These are phyloP conservation scores for Onychostruthus taczanowskii DNA, from an alignment of 2,113 vertebrate species.

Conservation along the genomic window DNA sequence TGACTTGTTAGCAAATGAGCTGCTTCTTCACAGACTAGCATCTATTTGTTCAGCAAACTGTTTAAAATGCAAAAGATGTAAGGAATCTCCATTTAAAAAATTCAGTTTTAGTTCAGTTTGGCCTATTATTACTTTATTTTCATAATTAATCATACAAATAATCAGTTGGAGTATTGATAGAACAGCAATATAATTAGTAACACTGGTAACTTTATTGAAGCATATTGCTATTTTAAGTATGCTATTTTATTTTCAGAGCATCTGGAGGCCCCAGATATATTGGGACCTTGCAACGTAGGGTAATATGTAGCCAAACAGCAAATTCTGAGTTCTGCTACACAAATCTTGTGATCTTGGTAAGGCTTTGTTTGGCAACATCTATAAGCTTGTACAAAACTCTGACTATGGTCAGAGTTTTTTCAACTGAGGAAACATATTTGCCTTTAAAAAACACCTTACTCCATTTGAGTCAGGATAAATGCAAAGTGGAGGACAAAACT, in stretches of 20 bases:
- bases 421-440: neutral
- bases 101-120: neutral
- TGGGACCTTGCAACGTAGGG: neutral
- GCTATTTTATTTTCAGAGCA: neutral
- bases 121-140: neutral
- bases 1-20: neutral
- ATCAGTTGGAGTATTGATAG: neutral
- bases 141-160: neutral
- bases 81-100: neutral
- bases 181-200: neutral
- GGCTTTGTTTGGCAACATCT: neutral
- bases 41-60: neutral
- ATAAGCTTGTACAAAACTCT: neutral
- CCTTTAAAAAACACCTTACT: neutral
- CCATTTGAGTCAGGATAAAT: neutral
- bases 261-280: neutral
- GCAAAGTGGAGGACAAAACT: neutral
- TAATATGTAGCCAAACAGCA: neutral
- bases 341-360: neutral
- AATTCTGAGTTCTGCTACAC: neutral
- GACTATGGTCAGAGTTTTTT: neutral
- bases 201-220: neutral
- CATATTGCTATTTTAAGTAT: neutral
- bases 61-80: neutral
- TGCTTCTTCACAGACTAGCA: neutral